A percentile compares a stretch with the other conserved stretches of the same genome.
phyloP scores from a whole-genome alignment of 2,797 vertebrate genomes.

The Lophius americanus region DNA sequence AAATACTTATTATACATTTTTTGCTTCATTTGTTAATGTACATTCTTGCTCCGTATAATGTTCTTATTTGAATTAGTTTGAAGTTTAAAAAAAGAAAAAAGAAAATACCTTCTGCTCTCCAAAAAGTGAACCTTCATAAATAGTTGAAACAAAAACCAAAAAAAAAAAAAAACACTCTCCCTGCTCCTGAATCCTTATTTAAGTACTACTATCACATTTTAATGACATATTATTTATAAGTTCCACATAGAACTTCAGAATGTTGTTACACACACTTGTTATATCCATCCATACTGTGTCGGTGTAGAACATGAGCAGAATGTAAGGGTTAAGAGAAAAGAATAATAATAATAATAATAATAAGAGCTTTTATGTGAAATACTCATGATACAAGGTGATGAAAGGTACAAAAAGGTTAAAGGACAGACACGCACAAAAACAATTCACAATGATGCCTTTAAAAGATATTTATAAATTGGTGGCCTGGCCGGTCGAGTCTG shows the following conservation, averaged over 20 bases:
- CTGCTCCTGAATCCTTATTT: background rate
- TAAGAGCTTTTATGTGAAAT: slow-evolving; percentile 6
- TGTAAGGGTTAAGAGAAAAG: slow-evolving; percentile 13
- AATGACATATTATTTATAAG: background rate
- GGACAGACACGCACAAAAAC: slow-evolving; percentile 55
- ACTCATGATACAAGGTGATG: slow-evolving; percentile 21
- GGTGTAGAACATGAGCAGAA: background rate
- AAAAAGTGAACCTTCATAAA: too few species aligned
- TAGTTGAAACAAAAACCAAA: background rate
- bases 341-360: background rate
- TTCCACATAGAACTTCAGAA: background rate
- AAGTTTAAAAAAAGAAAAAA: too few species aligned
- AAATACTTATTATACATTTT: too few species aligned
- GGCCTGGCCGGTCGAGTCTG: slow-evolving; percentile 2
- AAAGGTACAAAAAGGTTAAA: slow-evolving; percentile 61
- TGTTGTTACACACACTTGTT: background rate
- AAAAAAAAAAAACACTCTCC: background rate
- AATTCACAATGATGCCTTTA: slow-evolving; percentile 46
- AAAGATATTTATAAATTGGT: slow-evolving; percentile 47
- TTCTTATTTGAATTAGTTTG: too few species aligned
- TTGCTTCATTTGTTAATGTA: too few species aligned
- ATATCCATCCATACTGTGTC: too few species aligned
- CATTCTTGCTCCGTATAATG: too few species aligned
- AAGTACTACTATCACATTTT: background rate
- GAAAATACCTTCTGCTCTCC: too few species aligned